Conservation (phyloP, 2,888 invertebrate genomes). For the Polia nebulosa region DNA sequence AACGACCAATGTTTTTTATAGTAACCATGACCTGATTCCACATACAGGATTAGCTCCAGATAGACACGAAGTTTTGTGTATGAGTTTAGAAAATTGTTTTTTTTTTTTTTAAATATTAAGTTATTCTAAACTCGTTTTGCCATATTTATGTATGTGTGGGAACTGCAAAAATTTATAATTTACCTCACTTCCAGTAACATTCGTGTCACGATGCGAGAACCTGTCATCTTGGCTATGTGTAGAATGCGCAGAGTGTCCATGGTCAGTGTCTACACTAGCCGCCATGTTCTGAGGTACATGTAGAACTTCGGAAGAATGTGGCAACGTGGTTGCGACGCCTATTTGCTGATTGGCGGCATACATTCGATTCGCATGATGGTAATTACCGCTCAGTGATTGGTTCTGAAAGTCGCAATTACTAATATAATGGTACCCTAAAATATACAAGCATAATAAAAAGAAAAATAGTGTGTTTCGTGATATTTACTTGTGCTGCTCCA, state of each 20-base stretch:
- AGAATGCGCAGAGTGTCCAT: constrained; percentile 75
- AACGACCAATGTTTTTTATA: too few relatives aligned
- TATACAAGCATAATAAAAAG: too few relatives aligned
- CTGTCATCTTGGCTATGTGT: constrained; percentile 82
- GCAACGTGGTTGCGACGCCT: constrained; percentile 88
- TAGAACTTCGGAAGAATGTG: constrained; percentile 79
- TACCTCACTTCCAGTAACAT: constrained; percentile 78
- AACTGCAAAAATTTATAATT: neutral
- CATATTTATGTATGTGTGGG: neutral
- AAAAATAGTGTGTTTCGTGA: neutral
- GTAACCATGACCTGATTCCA: too few relatives aligned
- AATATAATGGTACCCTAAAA: neutral
- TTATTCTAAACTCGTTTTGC: too few relatives aligned
- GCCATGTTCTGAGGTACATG: constrained; percentile 72
- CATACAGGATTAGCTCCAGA: too few relatives aligned
- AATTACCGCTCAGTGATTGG: constrained; percentile 79
- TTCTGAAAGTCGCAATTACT: constrained; percentile 72
- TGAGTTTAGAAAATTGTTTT: too few relatives aligned
- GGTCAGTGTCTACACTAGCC: constrained; percentile 74
- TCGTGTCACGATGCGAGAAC: constrained; percentile 76
- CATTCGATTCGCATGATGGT: constrained; percentile 82
- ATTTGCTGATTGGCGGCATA: constrained; percentile 86
- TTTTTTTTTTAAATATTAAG: too few relatives aligned
- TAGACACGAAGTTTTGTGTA: too few relatives aligned
- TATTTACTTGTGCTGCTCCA: constrained; percentile 79